These are phyloP conservation scores for Pristionchus exspectatus DNA, from an alignment of 2,888 invertebrate species.

Conservation along the genomic window DNA sequence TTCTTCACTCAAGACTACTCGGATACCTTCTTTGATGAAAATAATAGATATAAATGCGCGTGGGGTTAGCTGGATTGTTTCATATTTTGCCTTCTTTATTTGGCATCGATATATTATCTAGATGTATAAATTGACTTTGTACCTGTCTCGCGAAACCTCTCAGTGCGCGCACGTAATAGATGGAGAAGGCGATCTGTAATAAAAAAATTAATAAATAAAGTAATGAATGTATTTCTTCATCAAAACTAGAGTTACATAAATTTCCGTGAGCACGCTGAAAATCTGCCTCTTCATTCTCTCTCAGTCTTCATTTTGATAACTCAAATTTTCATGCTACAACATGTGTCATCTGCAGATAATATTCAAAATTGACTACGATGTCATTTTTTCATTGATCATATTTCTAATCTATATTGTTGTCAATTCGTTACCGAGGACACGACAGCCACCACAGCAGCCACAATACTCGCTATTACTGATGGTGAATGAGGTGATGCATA, in stretches of 20 bases:
- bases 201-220: not conserved
- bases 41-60: too few species aligned
- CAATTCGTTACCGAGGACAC: not conserved
- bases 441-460: not conserved
- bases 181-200: slow-evolving; percentile 17
- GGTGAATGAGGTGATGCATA: not conserved
- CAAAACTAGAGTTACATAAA: too few species aligned
- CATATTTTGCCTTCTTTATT: not conserved
- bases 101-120: not conserved
- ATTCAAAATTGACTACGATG: not conserved
- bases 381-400: not conserved
- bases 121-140: not conserved
- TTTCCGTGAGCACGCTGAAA: not conserved
- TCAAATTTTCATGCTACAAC: not conserved
- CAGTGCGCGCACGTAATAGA: slow-evolving; percentile 17
- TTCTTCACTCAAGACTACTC: not conserved
- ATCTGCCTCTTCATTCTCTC: not conserved
- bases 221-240: not conserved
- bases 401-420: not conserved
- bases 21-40: not conserved
- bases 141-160: slow-evolving; percentile 51
- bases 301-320: not conserved
- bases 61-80: too few species aligned
- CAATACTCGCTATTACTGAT: not conserved
- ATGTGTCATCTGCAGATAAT: too few species aligned